A percentile compares a stretch with the other conserved stretches of the same genome.
phyloP scores from a whole-genome alignment of 2,797 vertebrate species.

The Melanotaenia maccullochi region DNA sequence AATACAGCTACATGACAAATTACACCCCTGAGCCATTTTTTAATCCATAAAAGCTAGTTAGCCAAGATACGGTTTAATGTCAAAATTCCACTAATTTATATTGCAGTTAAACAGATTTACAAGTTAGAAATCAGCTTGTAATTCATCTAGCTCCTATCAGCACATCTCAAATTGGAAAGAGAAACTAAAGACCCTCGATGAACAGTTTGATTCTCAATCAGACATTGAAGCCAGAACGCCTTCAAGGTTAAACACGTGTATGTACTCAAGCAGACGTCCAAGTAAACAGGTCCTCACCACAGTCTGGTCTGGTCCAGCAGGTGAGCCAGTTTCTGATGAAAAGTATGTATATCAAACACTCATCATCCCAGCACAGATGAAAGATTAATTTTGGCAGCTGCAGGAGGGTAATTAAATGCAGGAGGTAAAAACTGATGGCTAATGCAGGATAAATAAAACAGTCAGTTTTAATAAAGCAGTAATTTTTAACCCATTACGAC shows the following conservation, averaged over 20 bases:
- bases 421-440: constrained; percentile 3
- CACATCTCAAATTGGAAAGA: constrained; percentile 28
- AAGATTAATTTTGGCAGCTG: neutral
- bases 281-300: constrained; percentile 45
- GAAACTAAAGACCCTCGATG: constrained; percentile 32
- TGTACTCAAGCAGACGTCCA: constrained; percentile 31
- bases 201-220: constrained; percentile 25
- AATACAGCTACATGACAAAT: neutral
- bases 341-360: constrained; percentile 27
- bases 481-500: neutral
- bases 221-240: constrained; percentile 26
- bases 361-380: constrained; percentile 7
- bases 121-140: neutral
- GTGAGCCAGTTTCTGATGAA: constrained; percentile 30
- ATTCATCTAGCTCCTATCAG: constrained; percentile 11
- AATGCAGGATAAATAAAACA: neutral
- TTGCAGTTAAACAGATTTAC: too few species aligned
- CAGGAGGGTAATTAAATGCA: neutral
- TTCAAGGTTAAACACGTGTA: constrained; percentile 57
- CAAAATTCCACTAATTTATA: neutral
- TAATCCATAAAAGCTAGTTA: neutral
- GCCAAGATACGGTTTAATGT: neutral
- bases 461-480: constrained; percentile 13
- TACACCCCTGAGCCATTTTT: neutral
- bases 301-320: constrained; percentile 30